A percentile compares a stretch with the other conserved stretches of the same genome.
Conservation (phyloP, 2,888 invertebrate species). For the Pandemis corylana region DNA sequence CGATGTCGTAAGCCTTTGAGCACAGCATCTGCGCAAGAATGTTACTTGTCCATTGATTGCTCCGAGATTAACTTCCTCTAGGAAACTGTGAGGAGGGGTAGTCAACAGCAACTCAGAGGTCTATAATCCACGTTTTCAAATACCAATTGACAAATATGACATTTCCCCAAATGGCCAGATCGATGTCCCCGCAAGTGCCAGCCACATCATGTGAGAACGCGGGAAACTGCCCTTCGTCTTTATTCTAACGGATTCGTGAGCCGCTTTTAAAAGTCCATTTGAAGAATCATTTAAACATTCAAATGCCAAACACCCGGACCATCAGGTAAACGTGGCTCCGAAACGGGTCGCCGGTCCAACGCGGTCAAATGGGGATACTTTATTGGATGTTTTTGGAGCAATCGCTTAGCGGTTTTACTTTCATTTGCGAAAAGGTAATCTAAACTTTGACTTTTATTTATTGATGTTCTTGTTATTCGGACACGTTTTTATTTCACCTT, state of each 20-base stretch:
- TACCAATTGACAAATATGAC: not conserved
- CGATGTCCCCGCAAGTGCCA: not conserved
- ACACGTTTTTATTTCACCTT: not conserved
- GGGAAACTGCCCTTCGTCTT: conserved; percentile 18
- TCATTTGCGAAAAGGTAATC: conserved; percentile 30
- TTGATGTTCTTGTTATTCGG: not conserved
- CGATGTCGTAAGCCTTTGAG: too few species aligned
- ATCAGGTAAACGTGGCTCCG: not conserved
- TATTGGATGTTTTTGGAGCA: conserved; percentile 30
- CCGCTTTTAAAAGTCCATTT: conserved; percentile 37
- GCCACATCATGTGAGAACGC: conserved; percentile 13
- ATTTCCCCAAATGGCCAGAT: conserved; percentile 11
- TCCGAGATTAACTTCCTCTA: too few species aligned
- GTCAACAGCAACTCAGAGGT: too few species aligned
- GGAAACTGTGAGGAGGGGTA: too few species aligned
- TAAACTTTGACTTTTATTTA: conserved; percentile 1
- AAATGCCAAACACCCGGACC: conserved; percentile 19
- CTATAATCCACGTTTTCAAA: too few species aligned
- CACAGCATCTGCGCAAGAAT: too few species aligned
- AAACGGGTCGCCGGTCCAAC: conserved; percentile 1
- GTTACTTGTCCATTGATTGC: too few species aligned
- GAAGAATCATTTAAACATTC: conserved; percentile 23
- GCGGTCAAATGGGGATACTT: conserved; percentile 27
- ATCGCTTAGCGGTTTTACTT: conserved; percentile 36
- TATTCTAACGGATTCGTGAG: conserved; percentile 30